phyloP scores from a whole-genome alignment of 1,140 invertebrate genomes.

The Rhagoletis zephyria region DNA sequence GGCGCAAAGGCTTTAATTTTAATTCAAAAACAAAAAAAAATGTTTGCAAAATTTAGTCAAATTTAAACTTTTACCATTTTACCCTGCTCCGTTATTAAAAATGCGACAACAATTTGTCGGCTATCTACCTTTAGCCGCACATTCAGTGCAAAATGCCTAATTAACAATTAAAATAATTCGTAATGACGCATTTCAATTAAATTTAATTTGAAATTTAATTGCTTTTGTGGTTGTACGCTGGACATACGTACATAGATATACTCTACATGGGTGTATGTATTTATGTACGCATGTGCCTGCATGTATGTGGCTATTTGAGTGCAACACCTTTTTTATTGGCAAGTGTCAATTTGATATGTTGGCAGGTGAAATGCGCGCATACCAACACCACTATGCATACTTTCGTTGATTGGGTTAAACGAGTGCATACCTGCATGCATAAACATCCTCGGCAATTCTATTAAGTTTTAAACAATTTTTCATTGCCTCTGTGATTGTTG shows the following conservation, averaged over 20 bases:
- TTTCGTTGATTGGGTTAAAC: neutral
- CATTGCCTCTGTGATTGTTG: neutral
- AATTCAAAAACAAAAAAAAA: too few species aligned
- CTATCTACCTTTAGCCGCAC: neutral
- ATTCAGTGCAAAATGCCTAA: slow-evolving; percentile 59
- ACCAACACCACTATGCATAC: too few species aligned
- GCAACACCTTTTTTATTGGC: slow-evolving; percentile 38
- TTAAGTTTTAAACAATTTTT: neutral
- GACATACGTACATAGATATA: slow-evolving; percentile 52
- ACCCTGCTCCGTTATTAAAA: neutral
- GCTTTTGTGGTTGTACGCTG: slow-evolving; percentile 67
- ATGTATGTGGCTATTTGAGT: neutral
- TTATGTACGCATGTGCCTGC: too few species aligned
- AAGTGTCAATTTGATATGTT: slow-evolving; percentile 47
- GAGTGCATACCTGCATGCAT: neutral
- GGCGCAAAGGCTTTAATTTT: neutral
- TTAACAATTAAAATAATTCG: slow-evolving; percentile 73
- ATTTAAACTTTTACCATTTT: neutral
- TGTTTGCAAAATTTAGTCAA: neutral
- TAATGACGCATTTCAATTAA: slow-evolving; percentile 69
- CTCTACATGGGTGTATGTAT: too few species aligned
- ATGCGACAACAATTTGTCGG: neutral
- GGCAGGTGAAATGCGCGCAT: neutral
- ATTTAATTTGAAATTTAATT: slow-evolving; percentile 73
- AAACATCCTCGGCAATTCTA: neutral